Percentiles rank a stretch among this genome's conserved stretches.
Evolutionary conservation across 2,888 invertebrate genomes (phyloP).

Genomic region (Tetragonisca angustula): DNA sequence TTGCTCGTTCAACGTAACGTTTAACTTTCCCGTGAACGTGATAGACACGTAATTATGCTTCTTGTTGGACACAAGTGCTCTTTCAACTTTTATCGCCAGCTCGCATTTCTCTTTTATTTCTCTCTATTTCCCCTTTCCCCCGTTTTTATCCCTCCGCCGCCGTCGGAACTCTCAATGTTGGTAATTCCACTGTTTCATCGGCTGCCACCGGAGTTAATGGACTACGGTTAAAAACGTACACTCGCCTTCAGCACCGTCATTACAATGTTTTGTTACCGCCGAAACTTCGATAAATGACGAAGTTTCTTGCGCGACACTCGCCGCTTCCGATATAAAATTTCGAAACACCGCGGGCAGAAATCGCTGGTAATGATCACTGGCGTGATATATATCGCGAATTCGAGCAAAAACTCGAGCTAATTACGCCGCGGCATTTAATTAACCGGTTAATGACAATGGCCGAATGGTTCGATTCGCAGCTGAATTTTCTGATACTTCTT

Average conservation of each 20-base stretch:
- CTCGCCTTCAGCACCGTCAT: slow-evolving; percentile 43
- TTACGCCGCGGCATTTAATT: slow-evolving; percentile 30
- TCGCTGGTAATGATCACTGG: slow-evolving; percentile 18
- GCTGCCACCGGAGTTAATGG: slow-evolving; percentile 36
- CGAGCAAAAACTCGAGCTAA: slow-evolving; percentile 21
- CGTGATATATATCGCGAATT: not conserved
- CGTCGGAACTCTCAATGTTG: not conserved
- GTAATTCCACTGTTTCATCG: not conserved
- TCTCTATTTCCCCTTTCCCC: not conserved
- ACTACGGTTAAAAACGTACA: slow-evolving; percentile 42
- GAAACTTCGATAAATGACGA: slow-evolving; percentile 45
- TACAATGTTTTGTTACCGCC: slow-evolving; percentile 37
- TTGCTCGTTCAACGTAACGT: not conserved
- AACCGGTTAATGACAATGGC: slow-evolving; percentile 18
- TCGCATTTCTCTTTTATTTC: not conserved
- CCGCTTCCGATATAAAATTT: slow-evolving; percentile 17
- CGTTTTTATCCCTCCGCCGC: not conserved
- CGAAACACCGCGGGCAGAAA: not conserved
- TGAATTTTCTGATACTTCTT: slow-evolving; percentile 4
- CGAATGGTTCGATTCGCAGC: not conserved
- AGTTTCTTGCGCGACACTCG: slow-evolving; percentile 29
- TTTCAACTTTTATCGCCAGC: not conserved
- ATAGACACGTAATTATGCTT: slow-evolving; percentile 25
- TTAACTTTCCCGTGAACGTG: not conserved
- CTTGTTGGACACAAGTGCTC: slow-evolving; percentile 10